phyloP scores from a whole-genome alignment of 2,888 invertebrate species.

The Andrena camellia region DNA sequence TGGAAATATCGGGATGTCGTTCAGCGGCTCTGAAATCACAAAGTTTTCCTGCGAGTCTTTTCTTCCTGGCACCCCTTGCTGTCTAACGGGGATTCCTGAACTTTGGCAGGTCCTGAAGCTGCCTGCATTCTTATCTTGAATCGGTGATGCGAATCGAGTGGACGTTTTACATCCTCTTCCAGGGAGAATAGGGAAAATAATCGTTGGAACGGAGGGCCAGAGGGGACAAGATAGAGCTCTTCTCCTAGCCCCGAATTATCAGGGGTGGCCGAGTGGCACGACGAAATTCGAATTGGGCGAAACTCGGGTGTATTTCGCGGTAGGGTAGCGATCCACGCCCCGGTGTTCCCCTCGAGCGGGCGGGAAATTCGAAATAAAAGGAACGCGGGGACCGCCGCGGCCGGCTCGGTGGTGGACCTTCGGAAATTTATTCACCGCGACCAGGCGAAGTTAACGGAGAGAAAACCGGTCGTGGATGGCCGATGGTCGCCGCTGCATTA shows the following conservation, averaged over 20 bases:
- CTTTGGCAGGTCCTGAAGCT: background rate
- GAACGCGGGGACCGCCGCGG: constrained; percentile 13
- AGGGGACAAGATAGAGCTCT: constrained; percentile 43
- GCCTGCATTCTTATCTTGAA: background rate
- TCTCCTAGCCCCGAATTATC: constrained; percentile 55
- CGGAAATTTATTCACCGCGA: constrained; percentile 74
- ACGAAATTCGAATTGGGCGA: constrained; percentile 74
- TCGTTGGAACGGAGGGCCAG: background rate
- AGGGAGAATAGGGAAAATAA: constrained; percentile 2
- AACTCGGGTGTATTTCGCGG: constrained; percentile 71
- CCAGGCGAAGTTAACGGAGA: constrained; percentile 59
- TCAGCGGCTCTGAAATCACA: background rate
- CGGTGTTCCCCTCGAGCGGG: constrained; percentile 46
- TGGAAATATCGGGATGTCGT: no score
- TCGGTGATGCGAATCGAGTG: background rate
- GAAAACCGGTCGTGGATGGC: constrained; percentile 40
- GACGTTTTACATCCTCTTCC: background rate
- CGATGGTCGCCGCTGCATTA: constrained; percentile 42
- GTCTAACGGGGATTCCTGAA: background rate
- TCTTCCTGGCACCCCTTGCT: no score
- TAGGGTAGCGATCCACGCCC: constrained; percentile 70
- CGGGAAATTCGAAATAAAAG: constrained; percentile 75
- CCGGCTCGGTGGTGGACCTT: constrained; percentile 52
- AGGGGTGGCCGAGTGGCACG: constrained; percentile 56
- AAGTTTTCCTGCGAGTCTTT: background rate